These are phyloP conservation scores for Rhadina sibilatrix DNA, from an alignment of 2,113 vertebrate genomes.

Conservation along the genomic window DNA sequence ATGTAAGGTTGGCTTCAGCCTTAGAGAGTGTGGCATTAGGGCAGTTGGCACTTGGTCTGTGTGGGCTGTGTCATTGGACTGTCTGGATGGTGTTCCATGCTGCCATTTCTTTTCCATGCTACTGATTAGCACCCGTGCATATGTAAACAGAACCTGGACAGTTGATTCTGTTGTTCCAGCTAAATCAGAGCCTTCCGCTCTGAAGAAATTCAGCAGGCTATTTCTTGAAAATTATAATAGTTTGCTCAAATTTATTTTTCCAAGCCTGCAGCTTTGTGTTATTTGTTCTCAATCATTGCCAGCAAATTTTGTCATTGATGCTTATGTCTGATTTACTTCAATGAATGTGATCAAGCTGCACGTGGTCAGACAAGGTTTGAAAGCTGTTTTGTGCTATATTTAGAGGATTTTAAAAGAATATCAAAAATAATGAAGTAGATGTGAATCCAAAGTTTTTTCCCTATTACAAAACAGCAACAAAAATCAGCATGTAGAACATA, in stretches of 20 bases:
- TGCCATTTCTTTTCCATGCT: neutral
- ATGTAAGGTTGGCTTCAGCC: neutral
- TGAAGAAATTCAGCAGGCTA: neutral
- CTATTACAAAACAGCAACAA: neutral
- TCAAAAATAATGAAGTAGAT: neutral
- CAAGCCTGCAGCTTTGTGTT: neutral
- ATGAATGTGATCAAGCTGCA: neutral
- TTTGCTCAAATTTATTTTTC: neutral
- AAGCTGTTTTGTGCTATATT: neutral
- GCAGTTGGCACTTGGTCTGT: neutral
- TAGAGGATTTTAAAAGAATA: neutral
- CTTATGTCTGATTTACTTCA: neutral
- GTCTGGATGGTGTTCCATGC: neutral
- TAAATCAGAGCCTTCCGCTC: neutral
- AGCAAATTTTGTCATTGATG: neutral
- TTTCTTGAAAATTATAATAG: neutral
- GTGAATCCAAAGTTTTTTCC: neutral
- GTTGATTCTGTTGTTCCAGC: neutral
- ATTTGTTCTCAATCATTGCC: neutral
- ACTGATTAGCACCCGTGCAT: neutral
- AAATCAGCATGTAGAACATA: neutral
- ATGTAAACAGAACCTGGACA: neutral
- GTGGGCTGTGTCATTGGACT: neutral
- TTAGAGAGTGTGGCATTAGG: neutral
- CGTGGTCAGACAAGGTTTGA: neutral